Evolutionary conservation across 2,888 invertebrate genomes (phyloP).

Genomic region (Catocala sponsa): DNA sequence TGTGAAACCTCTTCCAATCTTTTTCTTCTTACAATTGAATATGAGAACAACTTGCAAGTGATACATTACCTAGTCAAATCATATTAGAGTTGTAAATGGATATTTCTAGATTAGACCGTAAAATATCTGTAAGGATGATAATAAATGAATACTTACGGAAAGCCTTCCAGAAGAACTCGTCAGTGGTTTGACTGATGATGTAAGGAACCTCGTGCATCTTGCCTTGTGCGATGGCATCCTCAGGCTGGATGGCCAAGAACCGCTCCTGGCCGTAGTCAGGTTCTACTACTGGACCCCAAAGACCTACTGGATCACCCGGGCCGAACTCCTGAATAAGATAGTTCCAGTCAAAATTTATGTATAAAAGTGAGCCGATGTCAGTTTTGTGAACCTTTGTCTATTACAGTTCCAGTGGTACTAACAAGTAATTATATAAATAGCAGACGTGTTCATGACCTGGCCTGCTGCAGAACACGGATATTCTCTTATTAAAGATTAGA

Average conservation of each 20-base stretch:
- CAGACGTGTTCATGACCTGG: too few species aligned
- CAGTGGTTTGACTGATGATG: slow-evolving; percentile 90
- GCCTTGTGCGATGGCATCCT: slow-evolving; percentile 86
- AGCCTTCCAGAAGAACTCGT: slow-evolving; percentile 90
- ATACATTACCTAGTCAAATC: too few species aligned
- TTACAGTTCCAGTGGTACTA: too few species aligned
- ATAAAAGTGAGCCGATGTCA: background rate
- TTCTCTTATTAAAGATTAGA: too few species aligned
- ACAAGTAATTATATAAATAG: too few species aligned
- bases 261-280: slow-evolving; percentile 90
- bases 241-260: slow-evolving; percentile 90
- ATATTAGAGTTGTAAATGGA: too few species aligned
- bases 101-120: too few species aligned
- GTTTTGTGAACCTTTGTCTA: too few species aligned
- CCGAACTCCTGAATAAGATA: slow-evolving; percentile 81
- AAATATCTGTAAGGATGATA: background rate
- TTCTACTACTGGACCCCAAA: slow-evolving; percentile 91
- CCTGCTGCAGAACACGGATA: too few species aligned
- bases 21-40: too few species aligned
- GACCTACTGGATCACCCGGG: slow-evolving; percentile 78
- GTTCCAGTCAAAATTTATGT: background rate
- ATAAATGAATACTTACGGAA: slow-evolving; percentile 80
- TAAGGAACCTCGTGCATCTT: slow-evolving; percentile 90
- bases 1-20: too few species aligned
- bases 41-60: too few species aligned